A percentile compares a stretch with the other conserved stretches of the same genome.
Conservation (phyloP, 1,140 invertebrate species). For the Penaeus chinensis region DNA sequence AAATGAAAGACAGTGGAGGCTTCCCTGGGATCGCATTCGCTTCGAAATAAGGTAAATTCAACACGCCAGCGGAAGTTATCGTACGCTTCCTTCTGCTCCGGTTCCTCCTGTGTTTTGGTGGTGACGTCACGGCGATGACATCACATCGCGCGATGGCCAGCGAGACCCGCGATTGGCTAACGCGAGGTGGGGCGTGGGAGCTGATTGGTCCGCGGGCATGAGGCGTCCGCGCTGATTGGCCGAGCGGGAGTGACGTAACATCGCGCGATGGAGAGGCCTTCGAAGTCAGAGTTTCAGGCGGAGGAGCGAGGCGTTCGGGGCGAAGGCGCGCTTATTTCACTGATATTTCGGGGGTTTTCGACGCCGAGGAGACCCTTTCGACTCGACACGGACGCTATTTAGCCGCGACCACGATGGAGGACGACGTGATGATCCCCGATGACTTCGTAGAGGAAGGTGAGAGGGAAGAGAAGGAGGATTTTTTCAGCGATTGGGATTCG, state of each 20-base stretch:
- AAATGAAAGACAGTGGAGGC: too few species aligned
- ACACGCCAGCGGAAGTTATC: too few species aligned
- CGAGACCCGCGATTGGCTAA: conserved; percentile 18
- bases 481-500: not conserved
- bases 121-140: conserved; percentile 47
- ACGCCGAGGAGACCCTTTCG: too few species aligned
- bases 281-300: not conserved
- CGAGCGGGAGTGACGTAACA: conserved; percentile 39
- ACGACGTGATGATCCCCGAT: conserved; percentile 41
- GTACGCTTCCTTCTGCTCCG: too few species aligned
- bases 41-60: too few species aligned
- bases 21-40: too few species aligned
- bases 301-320: not conserved
- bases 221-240: conserved; percentile 34
- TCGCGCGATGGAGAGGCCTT: conserved; percentile 51
- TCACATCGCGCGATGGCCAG: conserved; percentile 52
- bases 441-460: conserved; percentile 50
- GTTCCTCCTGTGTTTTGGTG: conserved; percentile 40
- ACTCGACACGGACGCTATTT: too few species aligned
- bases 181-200: not conserved
- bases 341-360: not conserved
- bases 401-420: conserved; percentile 15
- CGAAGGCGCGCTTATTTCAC: not conserved
- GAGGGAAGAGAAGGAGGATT: not conserved
- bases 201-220: conserved; percentile 23